Conservation (phyloP, 2,797 vertebrate species). For the Nyctibius grandis region DNA sequence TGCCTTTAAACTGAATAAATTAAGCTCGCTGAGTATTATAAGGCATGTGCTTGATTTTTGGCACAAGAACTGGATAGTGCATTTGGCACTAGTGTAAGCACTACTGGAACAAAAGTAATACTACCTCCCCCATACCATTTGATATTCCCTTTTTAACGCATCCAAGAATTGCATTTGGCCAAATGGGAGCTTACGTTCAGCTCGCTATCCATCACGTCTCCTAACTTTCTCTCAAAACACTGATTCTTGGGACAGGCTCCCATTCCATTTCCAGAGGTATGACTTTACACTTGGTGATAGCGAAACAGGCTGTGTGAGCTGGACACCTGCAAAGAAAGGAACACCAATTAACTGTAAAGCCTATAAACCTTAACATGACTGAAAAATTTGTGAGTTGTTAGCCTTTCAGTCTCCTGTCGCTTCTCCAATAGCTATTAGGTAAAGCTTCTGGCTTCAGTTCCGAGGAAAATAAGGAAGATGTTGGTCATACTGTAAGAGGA, state of each 20-base stretch:
- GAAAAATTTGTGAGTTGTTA: background rate
- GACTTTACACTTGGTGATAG: background rate
- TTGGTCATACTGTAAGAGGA: background rate
- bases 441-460: slow-evolving; percentile 42
- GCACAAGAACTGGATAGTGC: slow-evolving; percentile 16
- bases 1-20: background rate
- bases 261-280: background rate
- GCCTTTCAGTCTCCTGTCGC: background rate
- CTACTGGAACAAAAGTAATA: slow-evolving; percentile 54
- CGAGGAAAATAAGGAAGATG: background rate
- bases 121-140: slow-evolving; percentile 37
- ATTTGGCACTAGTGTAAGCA: slow-evolving; percentile 44
- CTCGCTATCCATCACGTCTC: slow-evolving; percentile 17
- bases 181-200: slow-evolving; percentile 29
- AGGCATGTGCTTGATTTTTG: slow-evolving; percentile 27
- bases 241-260: background rate
- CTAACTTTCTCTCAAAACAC: background rate
- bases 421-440: slow-evolving; percentile 21
- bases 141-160: slow-evolving; percentile 53
- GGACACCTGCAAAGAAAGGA: background rate
- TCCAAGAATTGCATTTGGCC: slow-evolving; percentile 60
- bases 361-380: background rate
- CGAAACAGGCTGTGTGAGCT: background rate
- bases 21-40: background rate
- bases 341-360: background rate